Conservation (phyloP, 2,113 vertebrate species). For the Odocoileus virginianus region DNA sequence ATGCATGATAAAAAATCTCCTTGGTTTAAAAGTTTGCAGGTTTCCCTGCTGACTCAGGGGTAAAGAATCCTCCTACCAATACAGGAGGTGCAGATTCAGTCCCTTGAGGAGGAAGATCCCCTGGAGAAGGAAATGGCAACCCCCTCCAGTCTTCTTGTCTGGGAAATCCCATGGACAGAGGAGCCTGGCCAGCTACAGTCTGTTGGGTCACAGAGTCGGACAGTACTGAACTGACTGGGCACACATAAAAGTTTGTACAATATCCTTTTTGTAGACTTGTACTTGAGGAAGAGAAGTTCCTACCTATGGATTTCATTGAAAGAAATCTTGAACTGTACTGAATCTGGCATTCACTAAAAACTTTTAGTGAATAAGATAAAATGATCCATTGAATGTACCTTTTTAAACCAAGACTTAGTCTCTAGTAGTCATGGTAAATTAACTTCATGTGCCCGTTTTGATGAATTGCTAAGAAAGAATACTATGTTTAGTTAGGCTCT, state of each 20-base stretch:
- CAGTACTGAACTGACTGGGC: not conserved
- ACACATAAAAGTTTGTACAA: not conserved
- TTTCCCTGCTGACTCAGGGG: not conserved
- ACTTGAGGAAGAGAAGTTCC: not conserved
- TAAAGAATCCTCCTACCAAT: not conserved
- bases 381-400: not conserved
- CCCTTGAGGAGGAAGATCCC: not conserved
- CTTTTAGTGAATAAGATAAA: not conserved
- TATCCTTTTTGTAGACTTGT: not conserved
- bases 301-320: not conserved
- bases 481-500: not conserved
- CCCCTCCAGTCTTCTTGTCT: not conserved
- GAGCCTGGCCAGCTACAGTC: not conserved
- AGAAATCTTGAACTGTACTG: not conserved
- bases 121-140: not conserved
- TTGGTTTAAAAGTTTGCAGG: not conserved
- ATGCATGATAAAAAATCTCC: not conserved
- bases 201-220: not conserved
- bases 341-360: not conserved
- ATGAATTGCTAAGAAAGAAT: not conserved
- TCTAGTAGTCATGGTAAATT: not conserved
- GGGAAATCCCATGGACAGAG: not conserved
- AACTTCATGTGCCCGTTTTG: not conserved
- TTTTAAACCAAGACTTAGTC: slow-evolving; percentile 10
- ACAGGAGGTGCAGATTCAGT: not conserved